Evolutionary conservation across 2,888 invertebrate genomes (phyloP), one percentile per base, ranked within the genome.

Genomic region (Drosophila longiperda): DNA sequence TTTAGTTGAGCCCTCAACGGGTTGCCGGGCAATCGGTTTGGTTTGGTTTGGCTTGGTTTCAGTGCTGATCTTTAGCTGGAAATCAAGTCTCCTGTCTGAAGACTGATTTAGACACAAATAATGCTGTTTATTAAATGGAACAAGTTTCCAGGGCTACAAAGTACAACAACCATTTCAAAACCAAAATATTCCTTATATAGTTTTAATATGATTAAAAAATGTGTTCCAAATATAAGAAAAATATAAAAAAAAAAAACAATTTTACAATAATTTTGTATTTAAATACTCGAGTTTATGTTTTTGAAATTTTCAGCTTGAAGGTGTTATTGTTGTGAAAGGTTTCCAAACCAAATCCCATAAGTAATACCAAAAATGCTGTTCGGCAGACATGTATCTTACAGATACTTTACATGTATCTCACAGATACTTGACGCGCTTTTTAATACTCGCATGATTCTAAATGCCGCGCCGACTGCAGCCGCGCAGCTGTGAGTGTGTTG

Each of bases 11-110:
- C 50, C 50, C 66, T 80, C 53, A 77, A 79, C 80, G 80, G 66
- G 80, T 75, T 77, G 66, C 45, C 40, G 42, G 52, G 62, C 49
- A 70, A 38, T 66, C 42, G 36, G 49, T 58, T 78, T 65, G 52
- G 63, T 58, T 63, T 54, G 52, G 58, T 61, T 68, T 60, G 73
- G 60, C 69, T 76, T 65, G 42, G 48, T 17, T 58, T 70, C 48
- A 34, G n/a, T 54, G 71, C 38, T 87, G 67, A 87, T 81, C 76
- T 84, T 87, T 89, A 83, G 80, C 87, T 76, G 79, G 87, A 84
- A 84, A 71, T 73, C 59, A 62, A 42, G 52, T 53, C 38, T 17
- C 17, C 29, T 29, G 29, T 5, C 52, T 20, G 15, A 23, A 40
- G 7, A 38, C 40, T 62, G 20, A 79, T 75, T 75, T 66, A 66